Evolutionary conservation across 2,888 invertebrate genomes (phyloP).

Genomic region (Noctua janthe): DNA sequence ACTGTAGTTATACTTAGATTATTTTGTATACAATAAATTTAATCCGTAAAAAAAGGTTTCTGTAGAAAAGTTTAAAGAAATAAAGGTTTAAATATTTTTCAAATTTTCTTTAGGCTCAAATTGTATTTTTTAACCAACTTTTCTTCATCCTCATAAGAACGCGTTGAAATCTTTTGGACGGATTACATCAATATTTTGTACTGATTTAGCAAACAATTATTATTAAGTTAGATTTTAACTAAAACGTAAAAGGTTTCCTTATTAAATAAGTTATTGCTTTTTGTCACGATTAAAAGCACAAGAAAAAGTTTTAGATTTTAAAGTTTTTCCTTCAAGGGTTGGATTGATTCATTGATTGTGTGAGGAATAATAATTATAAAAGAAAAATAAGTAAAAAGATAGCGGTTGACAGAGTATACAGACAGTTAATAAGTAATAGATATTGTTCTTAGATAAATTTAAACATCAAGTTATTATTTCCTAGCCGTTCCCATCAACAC

Average conservation of each 20-base stretch:
- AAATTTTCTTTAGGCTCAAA: too few relatives aligned
- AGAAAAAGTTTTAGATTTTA: background rate
- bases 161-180: slow-evolving; percentile 2
- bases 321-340: background rate
- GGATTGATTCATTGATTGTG: too few relatives aligned
- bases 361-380: too few relatives aligned
- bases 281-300: background rate
- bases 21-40: too few relatives aligned
- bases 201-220: background rate
- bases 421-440: too few relatives aligned
- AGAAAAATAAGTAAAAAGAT: too few relatives aligned
- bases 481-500: background rate
- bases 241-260: background rate
- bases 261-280: background rate
- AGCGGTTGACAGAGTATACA: too few relatives aligned
- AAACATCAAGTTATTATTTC: background rate
- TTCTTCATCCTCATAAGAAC: background rate
- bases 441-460: background rate
- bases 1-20: too few relatives aligned
- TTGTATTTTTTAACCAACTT: too few relatives aligned
- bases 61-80: too few relatives aligned
- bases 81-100: too few relatives aligned
- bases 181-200: background rate
- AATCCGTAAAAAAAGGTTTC: too few relatives aligned
- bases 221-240: background rate